phyloP scores from a whole-genome alignment of 53 echinoderm and acorn worm genomes.

The Mesocentrotus franciscanus region DNA sequence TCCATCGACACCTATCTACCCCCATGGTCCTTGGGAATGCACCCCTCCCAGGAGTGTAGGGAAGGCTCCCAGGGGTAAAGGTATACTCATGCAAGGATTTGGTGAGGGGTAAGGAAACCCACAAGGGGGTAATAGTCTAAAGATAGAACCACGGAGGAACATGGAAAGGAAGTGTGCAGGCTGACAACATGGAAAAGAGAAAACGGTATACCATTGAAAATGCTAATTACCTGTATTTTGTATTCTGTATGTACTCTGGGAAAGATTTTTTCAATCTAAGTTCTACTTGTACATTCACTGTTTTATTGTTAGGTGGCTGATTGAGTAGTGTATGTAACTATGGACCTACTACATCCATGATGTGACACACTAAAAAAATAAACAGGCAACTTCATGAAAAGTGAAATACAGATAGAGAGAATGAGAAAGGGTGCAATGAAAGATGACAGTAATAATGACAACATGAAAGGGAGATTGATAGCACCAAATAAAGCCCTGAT shows the following conservation, averaged over 20 bases:
- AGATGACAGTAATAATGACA: no score
- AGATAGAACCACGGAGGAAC: neutral
- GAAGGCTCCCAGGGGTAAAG: neutral
- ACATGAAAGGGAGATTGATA: no score
- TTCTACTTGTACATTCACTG: neutral
- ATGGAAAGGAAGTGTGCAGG: slow-evolving; percentile 24
- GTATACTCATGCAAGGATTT: neutral
- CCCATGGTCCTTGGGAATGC: neutral
- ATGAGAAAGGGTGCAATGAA: no score
- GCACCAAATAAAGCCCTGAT: no score
- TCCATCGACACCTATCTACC: slow-evolving; percentile 17
- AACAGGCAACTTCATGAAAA: no score
- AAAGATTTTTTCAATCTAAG: neutral
- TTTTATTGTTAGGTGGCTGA: no score
- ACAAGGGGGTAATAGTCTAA: neutral
- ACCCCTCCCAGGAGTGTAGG: neutral
- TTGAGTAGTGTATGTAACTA: no score
- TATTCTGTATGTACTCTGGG: neutral
- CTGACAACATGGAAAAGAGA: neutral
- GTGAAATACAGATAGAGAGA: no score
- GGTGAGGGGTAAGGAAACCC: neutral
- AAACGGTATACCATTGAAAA: neutral
- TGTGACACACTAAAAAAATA: neutral
- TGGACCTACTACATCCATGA: no score
- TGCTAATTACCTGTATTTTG: neutral